A percentile compares a stretch with the other conserved stretches of the same genome.
phyloP scores from a whole-genome alignment of 2,888 invertebrate species.

The Lepidochitona cinerea region DNA sequence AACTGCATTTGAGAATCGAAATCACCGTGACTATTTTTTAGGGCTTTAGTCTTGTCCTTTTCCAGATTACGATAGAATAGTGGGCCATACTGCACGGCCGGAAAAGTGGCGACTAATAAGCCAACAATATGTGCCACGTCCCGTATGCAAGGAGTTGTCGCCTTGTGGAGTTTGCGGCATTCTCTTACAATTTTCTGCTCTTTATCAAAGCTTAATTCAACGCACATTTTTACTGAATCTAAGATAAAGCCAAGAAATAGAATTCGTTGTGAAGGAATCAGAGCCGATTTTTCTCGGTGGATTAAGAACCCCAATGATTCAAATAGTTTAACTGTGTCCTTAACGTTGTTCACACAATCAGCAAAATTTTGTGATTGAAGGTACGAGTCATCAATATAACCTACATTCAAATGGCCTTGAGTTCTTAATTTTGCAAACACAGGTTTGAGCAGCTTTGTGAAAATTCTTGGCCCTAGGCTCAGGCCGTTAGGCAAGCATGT shows the following conservation, averaged over 20 bases:
- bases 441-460: conserved; percentile 13
- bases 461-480: background rate
- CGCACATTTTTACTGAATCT: background rate
- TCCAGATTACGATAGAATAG: conserved; percentile 10
- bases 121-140: conserved; percentile 6
- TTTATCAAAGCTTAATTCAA: background rate
- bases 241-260: background rate
- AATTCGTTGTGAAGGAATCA: background rate
- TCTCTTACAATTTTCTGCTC: background rate
- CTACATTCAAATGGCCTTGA: background rate
- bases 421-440: background rate
- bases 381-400: conserved; percentile 11
- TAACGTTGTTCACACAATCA: background rate
- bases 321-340: background rate
- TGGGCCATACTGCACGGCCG: conserved; percentile 3
- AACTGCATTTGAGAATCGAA: conserved; percentile 1
- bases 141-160: background rate
- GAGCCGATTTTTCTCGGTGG: background rate
- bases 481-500: conserved; percentile 4
- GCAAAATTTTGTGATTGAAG: background rate
- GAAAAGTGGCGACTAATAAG: conserved; percentile 9
- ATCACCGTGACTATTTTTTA: background rate
- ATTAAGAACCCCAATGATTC: background rate
- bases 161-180: background rate
- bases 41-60: background rate